These are phyloP conservation scores for Mus musculus DNA, from an alignment of 2,113 vertebrate genomes.

Conservation along the genomic window GRCm39 chr2:156382001-156382500, in stretches of 20 bases:
- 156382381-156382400: slow-evolving; percentile 76
- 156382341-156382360: too few relatives aligned
- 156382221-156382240: slow-evolving; percentile 80
- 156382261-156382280: slow-evolving; percentile 71
- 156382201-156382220: slow-evolving; percentile 84
- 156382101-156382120: slow-evolving; percentile 53
- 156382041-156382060: slow-evolving; percentile 72
- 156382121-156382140: slow-evolving; percentile 67
- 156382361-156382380: slow-evolving; percentile 82
- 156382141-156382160: slow-evolving; percentile 79
- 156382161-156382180: slow-evolving; percentile 73
- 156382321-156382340: too few relatives aligned
- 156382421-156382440: slow-evolving; percentile 62
- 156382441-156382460: slow-evolving; percentile 69
- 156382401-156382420: slow-evolving; percentile 79
- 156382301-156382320: slow-evolving; percentile 81
- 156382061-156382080: slow-evolving; percentile 49
- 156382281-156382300: slow-evolving; percentile 74
- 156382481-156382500: slow-evolving; percentile 77
- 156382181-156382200: slow-evolving; percentile 77
- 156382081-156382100: slow-evolving; percentile 14
- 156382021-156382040: slow-evolving; percentile 83
- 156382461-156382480: slow-evolving; percentile 75
- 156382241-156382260: slow-evolving; percentile 82
- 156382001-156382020: slow-evolving; percentile 85